Evolutionary conservation across 2,888 invertebrate species (phyloP), one percentile per base, ranked within the genome.

Genomic region (Euproctis similis): DNA sequence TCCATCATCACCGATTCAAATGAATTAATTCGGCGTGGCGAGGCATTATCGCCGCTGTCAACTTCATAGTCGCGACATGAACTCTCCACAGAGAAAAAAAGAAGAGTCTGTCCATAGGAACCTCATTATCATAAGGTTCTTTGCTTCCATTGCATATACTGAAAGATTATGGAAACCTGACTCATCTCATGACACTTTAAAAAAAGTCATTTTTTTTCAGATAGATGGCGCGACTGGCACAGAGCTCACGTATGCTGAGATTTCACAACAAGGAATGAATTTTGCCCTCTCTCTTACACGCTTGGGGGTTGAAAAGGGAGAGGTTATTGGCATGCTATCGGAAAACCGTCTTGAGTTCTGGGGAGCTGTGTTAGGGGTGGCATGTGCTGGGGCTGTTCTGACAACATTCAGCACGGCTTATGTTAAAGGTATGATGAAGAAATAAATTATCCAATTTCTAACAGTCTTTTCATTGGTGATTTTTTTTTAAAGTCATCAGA

Each of bases 331-430:
- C 0, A 18, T 81, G 0, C 53, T 69, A n/a, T 57, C 73, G 0
- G 81, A 81, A 30, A 81, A 77, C 19, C 44, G 70, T 1, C 31
- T 34, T 1, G 78, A 80, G 13, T 78, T 50, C 19, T 73, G 60
- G 56, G 48, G 62, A 1, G 59, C 71, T 3, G 44, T 63, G 0
- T 31, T 78, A 1, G 81, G 76, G 0, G 44, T 52, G 0, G 35
- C 47, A 0, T 69, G 68, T 29, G 36, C 65, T 1, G 78, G 80
- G 0, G 78, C 67, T 0, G 38, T 59, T 0, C 17, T 68, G 0
- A 70, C 75, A 12, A 49, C 72, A 0, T 29, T 75, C 1, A 73
- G 64, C 28, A 46, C 51, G 4, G 47, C 40, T 2, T 76, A 76
- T 48, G 58, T 55, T 12, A 53, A 56, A 62, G 67, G 77, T 72